Conservation (phyloP, 2,888 invertebrate species). For the Poecilus cupreus region DNA sequence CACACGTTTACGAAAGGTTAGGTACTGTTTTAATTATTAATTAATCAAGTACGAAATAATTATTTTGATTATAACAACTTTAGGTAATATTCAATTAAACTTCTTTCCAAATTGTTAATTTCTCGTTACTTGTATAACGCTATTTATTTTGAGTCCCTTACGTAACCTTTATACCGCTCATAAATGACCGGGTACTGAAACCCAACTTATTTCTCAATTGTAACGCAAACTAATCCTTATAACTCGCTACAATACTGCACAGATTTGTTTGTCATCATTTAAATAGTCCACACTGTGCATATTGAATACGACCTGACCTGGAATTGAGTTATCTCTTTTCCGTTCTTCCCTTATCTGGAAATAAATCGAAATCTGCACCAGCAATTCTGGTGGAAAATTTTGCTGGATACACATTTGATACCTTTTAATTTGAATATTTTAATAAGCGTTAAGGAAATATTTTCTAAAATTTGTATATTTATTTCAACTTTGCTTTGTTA, state of each 20-base stretch:
- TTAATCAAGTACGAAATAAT: too few relatives aligned
- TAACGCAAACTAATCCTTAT: constrained; percentile 1
- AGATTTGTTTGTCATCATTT: constrained; percentile 2
- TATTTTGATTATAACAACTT: not conserved
- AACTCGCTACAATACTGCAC: not conserved
- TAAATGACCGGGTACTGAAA: not conserved
- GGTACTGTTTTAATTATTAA: too few relatives aligned
- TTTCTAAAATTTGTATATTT: not conserved
- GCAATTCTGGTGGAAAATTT: not conserved
- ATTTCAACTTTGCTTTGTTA: not conserved
- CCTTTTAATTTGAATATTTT: too few relatives aligned
- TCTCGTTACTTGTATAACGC: not conserved
- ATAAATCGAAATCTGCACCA: not conserved
- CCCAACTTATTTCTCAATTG: not conserved
- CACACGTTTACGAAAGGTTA: too few relatives aligned
- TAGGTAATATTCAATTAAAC: not conserved
- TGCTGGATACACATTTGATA: too few relatives aligned
- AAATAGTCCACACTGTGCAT: not conserved
- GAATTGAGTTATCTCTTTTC: constrained; percentile 23
- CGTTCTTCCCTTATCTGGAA: not conserved
- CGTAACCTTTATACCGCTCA: not conserved
- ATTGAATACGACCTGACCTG: not conserved
- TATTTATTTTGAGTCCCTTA: not conserved
- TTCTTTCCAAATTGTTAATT: not conserved
- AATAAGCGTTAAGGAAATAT: not conserved